Base-by-base conservation (phyloP, 2,797 vertebrate species). In the Chaetophractus vellerosus region DNA sequence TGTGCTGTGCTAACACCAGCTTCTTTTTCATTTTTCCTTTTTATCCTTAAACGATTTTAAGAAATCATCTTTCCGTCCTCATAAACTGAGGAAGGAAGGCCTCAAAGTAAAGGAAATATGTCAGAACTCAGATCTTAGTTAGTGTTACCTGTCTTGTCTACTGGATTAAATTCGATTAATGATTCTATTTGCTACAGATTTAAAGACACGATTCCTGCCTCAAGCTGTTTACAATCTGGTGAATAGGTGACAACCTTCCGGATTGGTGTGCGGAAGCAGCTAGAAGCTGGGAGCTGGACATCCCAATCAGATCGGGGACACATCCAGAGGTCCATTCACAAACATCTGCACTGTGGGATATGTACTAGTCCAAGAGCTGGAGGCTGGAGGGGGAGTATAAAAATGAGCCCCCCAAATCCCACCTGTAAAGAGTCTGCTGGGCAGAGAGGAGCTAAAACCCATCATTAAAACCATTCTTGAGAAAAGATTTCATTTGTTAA, bases 41-140 rank as follows among this genome's bases (percentile, higher is more conserved):
- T 83, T 38, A 83, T 85, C 82, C 63, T 95, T 90, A 93, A 84
- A n/a, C 45, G 61, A 79, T 84, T 92, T 82, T 71, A 79, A 92
- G 74, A 66, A 63, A 45, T 48, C 11, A 10, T 78, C 55, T 23
- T 36, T 33, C 36, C 83, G 6, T 48, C 36, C 59, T 52, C 19
- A 1, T 28, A 72, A 72, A 55, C 28, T 9, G 38, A 95, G 24
- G 21, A 93, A 68, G 24, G 36, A 63, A 69, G 24, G n/a, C 31
- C 80, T 91, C 21, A 18, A 36, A 59, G 16, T 45, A 36, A 89
- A 61, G 52, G 33, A 61, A 33, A 0, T 28, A 3, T 7, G 23
- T 71, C 9, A 12, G 52, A 74, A 14, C 33, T 23, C 31, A n/a
- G 10, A n/a, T 48, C 16, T 2, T 23, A 1, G 50, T 16, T 19